Evolutionary conservation across 1,140 invertebrate species (phyloP).

Genomic region (Hypsibius dujardini): DNA sequence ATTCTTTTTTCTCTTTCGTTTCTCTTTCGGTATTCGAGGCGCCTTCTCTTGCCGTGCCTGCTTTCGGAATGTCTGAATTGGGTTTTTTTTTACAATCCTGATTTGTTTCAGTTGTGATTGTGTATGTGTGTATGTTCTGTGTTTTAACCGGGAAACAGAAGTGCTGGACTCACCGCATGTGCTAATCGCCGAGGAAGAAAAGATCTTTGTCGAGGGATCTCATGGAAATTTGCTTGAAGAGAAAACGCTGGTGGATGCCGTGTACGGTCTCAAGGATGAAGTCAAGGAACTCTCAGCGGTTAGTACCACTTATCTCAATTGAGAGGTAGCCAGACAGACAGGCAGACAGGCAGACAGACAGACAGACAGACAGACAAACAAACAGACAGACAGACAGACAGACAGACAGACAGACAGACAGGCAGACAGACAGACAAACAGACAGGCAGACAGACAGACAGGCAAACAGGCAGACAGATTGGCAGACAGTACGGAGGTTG

Average conservation of each 20-base stretch:
- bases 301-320: slow-evolving; percentile 26
- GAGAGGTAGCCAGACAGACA: too few relatives aligned
- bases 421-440: too few relatives aligned
- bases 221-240: slow-evolving; percentile 31
- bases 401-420: too few relatives aligned
- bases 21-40: background rate
- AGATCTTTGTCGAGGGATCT: slow-evolving; percentile 40
- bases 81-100: slow-evolving; percentile 20
- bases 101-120: slow-evolving; percentile 16
- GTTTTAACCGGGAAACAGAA: background rate
- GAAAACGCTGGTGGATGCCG: slow-evolving; percentile 49
- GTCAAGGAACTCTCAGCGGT: slow-evolving; percentile 41
- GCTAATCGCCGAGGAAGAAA: slow-evolving; percentile 43
- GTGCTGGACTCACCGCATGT: slow-evolving; percentile 35
- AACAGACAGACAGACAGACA: too few relatives aligned
- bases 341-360: too few relatives aligned
- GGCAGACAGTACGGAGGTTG: too few relatives aligned
- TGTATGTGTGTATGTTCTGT: background rate
- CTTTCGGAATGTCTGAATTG: slow-evolving; percentile 18
- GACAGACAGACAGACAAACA: too few relatives aligned
- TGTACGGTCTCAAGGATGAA: slow-evolving; percentile 47
- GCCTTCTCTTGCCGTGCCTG: slow-evolving; percentile 3
- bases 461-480: too few relatives aligned
- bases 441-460: too few relatives aligned
- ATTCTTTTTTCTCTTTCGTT: background rate